These are phyloP conservation scores for Tenebrosternarchus preto DNA, from an alignment of 2,113 vertebrate genomes.

Conservation along the genomic window DNA sequence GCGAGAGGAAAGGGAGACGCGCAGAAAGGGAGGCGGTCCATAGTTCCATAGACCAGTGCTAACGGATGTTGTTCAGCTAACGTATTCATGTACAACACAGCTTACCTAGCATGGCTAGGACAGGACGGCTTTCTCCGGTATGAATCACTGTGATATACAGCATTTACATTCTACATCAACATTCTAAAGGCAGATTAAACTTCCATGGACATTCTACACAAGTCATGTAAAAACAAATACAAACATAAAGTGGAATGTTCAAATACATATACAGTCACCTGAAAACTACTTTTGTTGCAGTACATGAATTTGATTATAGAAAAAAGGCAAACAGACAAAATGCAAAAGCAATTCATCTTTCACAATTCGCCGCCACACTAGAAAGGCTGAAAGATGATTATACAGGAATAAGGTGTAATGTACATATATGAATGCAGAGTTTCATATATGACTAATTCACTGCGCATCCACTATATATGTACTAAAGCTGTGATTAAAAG, in stretches of 20 bases:
- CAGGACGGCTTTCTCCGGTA: background rate
- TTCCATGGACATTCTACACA: too few species aligned
- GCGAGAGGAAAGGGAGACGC: slow-evolving; percentile 9
- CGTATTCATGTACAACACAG: background rate
- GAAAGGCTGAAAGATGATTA: slow-evolving; percentile 16
- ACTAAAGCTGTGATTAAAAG: too few species aligned
- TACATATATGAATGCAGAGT: slow-evolving; percentile 19
- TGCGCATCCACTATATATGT: background rate
- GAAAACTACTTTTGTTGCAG: background rate
- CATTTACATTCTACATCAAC: background rate
- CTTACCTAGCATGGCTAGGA: background rate
- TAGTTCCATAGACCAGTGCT: background rate
- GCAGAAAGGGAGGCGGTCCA: slow-evolving; percentile 14
- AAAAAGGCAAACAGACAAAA: slow-evolving; percentile 8
- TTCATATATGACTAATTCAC: slow-evolving; percentile 21
- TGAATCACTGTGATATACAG: background rate
- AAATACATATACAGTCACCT: background rate
- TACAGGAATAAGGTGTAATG: background rate
- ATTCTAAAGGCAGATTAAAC: slow-evolving; percentile 6
- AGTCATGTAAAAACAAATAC: too few species aligned
- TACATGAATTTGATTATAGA: slow-evolving; percentile 16
- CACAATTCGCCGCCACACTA: background rate
- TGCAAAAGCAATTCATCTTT: slow-evolving; percentile 9
- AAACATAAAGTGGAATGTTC: background rate
- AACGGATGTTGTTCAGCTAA: background rate